Evolutionary conservation across 2,888 invertebrate genomes (phyloP), one percentile per base, ranked within the genome.

Genomic region (Creontiades dilutus): DNA sequence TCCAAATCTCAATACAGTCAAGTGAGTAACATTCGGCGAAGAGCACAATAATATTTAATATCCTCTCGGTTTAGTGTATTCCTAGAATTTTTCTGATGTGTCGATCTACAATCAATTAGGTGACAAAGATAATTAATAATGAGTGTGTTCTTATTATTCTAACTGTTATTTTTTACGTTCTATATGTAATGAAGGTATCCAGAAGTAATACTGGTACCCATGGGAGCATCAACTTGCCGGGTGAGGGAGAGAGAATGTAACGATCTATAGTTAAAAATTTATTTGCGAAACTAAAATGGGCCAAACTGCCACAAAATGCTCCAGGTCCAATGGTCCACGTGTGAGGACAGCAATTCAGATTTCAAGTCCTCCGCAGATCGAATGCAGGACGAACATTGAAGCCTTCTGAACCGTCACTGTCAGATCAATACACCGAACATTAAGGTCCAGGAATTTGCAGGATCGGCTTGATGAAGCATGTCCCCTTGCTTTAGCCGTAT

Each of bases 1-100:
- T 28, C 89, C 52, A 89, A 89, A 28, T 89, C 89, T 14, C 89
- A 84, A 48, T 89, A 89, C 68, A 48, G 82, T 61, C 89, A 89
- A 84, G 89, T 89, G 48, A 23, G 46, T 11, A 11, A 5, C 1
- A 7, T 3, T 1, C 5, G 16, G 52, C 11, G 16, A 37, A 37
- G 2, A 37, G 2, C 37, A 7, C n/a, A n/a, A n/a, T n/a, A n/a
- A n/a, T n/a, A 37, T 2, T 37, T 4, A 37, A 37, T 4, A 37
- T 37, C 37, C 37, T 37, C 37, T 37, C 3, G 37, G 37, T 37
- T 7, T 2, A 37, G 7, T 7, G 7, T 37, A 37, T 7, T 4
- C 37, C 7, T 7, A 7, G 37, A 37, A 37, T 37, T 37, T 7
- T 2, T 37, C 37, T 37, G 37, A 37, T 37, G 37, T 37, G 37